Base-by-base conservation (phyloP, 1,140 invertebrate species). In the Venustaconcha ellipsiformis region DNA sequence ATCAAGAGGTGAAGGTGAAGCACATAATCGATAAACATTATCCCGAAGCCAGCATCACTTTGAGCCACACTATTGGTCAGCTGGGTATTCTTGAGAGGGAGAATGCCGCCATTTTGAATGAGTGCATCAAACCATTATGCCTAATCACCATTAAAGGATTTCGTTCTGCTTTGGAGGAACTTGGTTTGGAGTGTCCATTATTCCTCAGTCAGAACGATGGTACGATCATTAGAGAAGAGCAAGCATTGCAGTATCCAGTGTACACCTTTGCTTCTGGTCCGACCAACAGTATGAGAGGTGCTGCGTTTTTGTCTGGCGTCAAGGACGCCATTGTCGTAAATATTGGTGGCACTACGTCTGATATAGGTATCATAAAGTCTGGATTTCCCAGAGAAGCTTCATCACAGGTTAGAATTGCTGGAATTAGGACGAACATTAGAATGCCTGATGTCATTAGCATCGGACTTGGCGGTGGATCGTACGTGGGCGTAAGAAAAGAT, bases 271-370 rank as follows among this genome's bases (percentile, higher is more conserved):
- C 87, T n/a, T 88, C 86, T 23, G 88, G 88, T 60, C 82, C 88
- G 1, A 89, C 88, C 67, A 89, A 89, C 65, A 86, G 84, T 67
- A 89, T 89, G 87, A 79, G 85, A n/a, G 88, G 88, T 12, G 87
- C 88, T 8, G 86, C 85, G 5, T 89, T 83, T 65, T 67, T 89
- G n/a, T 85, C 82, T 18, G 81, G 82, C 12, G 58, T 83, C 4
- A 81, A 82, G 58, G 80, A 88, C 66, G 86, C 83, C 12, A 72
- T 89, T 23, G 87, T 88, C n/a, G 75, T 88, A 14, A 87, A 89
- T 78, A 87, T 89, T 62, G 88, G 88, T 14, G 88, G 88, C 13
- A 89, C 88, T 8, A 87, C 82, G 4, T 83, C 84, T 0, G 88
- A 89, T 70, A 81, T 87, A 12, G 88, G 88, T 14, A 65, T 88